Conservation (phyloP, 2,797 vertebrate species). For the Macropodus opercularis region DNA sequence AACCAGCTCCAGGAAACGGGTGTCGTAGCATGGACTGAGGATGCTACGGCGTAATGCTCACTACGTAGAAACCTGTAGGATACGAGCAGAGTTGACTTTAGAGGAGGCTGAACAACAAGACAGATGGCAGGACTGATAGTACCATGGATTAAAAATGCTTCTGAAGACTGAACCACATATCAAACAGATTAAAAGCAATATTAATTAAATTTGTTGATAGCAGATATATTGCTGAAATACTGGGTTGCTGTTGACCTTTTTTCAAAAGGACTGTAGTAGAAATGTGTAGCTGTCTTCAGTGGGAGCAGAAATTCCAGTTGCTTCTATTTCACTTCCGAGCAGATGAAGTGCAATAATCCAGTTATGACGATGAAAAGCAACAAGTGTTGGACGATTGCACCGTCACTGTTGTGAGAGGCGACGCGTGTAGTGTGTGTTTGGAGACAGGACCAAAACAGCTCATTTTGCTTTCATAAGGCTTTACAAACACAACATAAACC, state of each 20-base stretch:
- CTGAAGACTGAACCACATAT: slow-evolving; percentile 76
- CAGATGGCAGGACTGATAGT: slow-evolving; percentile 36
- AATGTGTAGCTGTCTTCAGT: slow-evolving; percentile 58
- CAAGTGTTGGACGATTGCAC: slow-evolving; percentile 6
- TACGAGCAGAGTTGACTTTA: slow-evolving; percentile 6
- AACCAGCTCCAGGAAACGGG: slow-evolving; percentile 84
- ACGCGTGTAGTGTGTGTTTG: slow-evolving; percentile 41
- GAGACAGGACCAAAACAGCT: slow-evolving; percentile 64
- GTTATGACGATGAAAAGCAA: slow-evolving; percentile 41
- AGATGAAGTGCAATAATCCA: slow-evolving; percentile 72
- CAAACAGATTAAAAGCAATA: slow-evolving; percentile 82
- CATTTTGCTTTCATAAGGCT: slow-evolving; percentile 44
- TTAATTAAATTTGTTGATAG: slow-evolving; percentile 65
- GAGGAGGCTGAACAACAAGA: slow-evolving; percentile 8
- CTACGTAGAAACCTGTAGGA: slow-evolving; percentile 1
- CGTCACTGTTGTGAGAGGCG: slow-evolving; percentile 7
- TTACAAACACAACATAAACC: slow-evolving; percentile 49
- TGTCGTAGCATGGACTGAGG: slow-evolving; percentile 66
- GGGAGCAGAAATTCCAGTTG: slow-evolving; percentile 32
- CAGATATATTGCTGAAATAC: slow-evolving; percentile 67
- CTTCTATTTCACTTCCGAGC: slow-evolving; percentile 62
- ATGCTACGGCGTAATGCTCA: slow-evolving; percentile 4
- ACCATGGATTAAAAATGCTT: slow-evolving; percentile 36
- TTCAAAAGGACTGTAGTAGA: slow-evolving; percentile 53
- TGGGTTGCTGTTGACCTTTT: slow-evolving; percentile 63